Base-by-base conservation (phyloP, 2,888 invertebrate genomes). In the Rhaphigaster nebulosa region DNA sequence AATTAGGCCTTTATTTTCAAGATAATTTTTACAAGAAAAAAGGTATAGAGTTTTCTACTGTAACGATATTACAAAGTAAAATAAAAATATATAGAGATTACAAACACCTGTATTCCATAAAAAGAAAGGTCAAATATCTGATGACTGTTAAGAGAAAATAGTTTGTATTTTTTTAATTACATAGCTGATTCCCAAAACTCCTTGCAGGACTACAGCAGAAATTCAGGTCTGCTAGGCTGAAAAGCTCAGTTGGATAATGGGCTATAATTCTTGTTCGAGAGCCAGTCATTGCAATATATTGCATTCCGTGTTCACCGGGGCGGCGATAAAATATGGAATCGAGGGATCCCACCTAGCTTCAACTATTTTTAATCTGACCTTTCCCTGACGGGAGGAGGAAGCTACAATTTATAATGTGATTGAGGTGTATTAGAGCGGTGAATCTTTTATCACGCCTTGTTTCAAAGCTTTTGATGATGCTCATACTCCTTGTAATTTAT, bases 311-410 rank as follows among this genome's bases (percentile, higher is more conserved):
- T 38, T 38, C 70, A 20, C 20, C 38, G 34, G 70, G 70, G 38
- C 13, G 70, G 70, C 38, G 70, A 76, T 76, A 38, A 76, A 76
- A 76, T 76, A 76, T 76, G 70, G 38, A 76, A 38, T 38, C 34
- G 70, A 76, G 20, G 38, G 20, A 38, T 76, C 70, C 70, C 34
- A 76, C 34, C 70, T 76, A 38, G 34, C 70, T 38, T 38, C 70
- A 34, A 76, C 70, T 76, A 76, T 76, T 76, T 70, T 76, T 76
- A 76, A 76, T 76, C 34, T 76, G 70, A 76, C 70, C 70, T 76
- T 76, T 38, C 38, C 65, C 34, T 23, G 70, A 20, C 23, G 70
- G 38, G 70, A 20, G 6, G 56, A 26, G 29, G 10, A 1, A 76
- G 3, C 20, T 38, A 34, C 4, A 38, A 76, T 76, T 76, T 38